Evolutionary conservation across 2,113 vertebrate genomes (phyloP), one percentile per base, ranked within the genome.

Genomic region (Empidonax alnorum): DNA sequence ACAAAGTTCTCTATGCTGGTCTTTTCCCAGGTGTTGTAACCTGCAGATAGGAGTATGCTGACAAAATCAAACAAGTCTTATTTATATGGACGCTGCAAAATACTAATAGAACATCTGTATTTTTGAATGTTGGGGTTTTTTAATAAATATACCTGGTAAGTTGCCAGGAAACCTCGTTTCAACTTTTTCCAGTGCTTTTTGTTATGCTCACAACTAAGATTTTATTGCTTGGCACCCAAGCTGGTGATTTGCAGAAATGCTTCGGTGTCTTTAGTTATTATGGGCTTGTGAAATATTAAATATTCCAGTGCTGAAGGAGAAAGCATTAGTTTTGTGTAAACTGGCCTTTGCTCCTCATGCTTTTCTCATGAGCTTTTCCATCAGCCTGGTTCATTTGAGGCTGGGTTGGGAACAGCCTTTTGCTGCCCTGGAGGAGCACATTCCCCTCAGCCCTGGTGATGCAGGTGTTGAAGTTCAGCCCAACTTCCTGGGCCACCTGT

Each of bases 1-100:
- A 95, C 37, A 47, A 31, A 59, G 22, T 63, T 86, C 3, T 82
- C 65, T 83, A 17, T 88, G 2, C 33, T 65, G 42, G 8, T 96
- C 52, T 96, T 75, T 96, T 49, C 58, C 24, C 69, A 96, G 96
- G 63, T 96, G 33, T 7, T 84, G 72, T 76, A 87, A 84, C 41
- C 73, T 93, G 68, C 67, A 77, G 53, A 23, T 87, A 16, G 16
- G 56, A 67, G 28, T 22, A 67, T 2, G 12, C 59, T 84, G 90
- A 49, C 20, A 33, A 68, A 75, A 42, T 49, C 5, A 25, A 84
- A 24, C 21, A 53, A 18, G 4, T 8, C 44, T 42, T 52, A 30
- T 66, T 84, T 42, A 25, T 63, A 20, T 25, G 25, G 41, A 90
- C 78, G 52, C 24, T 91, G 14, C 39, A 83, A 83, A 71, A 56